Conservation (phyloP, 1,140 invertebrate genomes). For the Dinoponera quadriceps region DNA sequence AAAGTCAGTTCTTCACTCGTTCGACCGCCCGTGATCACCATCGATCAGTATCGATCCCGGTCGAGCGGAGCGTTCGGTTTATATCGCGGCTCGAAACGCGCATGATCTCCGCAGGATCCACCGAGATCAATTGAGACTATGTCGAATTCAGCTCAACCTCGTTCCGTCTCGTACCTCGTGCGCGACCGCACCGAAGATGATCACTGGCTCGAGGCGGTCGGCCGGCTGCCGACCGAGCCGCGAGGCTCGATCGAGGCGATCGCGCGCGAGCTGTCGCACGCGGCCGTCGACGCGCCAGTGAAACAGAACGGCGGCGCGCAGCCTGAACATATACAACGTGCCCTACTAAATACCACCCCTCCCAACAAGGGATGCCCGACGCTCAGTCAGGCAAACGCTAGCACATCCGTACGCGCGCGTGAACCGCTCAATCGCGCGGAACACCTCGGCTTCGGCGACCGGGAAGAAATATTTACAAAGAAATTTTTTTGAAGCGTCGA, state of each 20-base stretch:
- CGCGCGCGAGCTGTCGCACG: constrained; percentile 63
- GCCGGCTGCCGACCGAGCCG: background rate
- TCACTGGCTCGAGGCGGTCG: constrained; percentile 3
- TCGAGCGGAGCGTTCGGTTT: background rate
- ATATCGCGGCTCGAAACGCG: background rate
- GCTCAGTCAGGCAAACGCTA: background rate
- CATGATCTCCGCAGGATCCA: background rate
- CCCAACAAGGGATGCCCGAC: constrained; percentile 41
- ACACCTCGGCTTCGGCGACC: background rate
- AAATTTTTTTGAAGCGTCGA: no score
- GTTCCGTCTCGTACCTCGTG: background rate
- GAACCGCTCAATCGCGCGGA: constrained; percentile 33
- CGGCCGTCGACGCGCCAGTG: constrained; percentile 74
- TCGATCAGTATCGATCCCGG: background rate
- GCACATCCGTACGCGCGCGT: constrained; percentile 18
- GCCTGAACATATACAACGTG: constrained; percentile 58
- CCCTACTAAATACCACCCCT: constrained; percentile 75
- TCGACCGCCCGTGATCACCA: background rate
- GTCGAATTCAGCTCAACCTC: background rate
- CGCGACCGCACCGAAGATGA: constrained; percentile 26
- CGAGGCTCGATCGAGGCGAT: constrained; percentile 16
- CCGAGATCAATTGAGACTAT: background rate
- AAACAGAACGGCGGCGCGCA: constrained; percentile 79
- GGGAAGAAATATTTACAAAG: no score
- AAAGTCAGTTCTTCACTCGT: constrained; percentile 23